Base-by-base conservation (phyloP, 1,140 invertebrate genomes). In the Drosophila grimshawi region DNA sequence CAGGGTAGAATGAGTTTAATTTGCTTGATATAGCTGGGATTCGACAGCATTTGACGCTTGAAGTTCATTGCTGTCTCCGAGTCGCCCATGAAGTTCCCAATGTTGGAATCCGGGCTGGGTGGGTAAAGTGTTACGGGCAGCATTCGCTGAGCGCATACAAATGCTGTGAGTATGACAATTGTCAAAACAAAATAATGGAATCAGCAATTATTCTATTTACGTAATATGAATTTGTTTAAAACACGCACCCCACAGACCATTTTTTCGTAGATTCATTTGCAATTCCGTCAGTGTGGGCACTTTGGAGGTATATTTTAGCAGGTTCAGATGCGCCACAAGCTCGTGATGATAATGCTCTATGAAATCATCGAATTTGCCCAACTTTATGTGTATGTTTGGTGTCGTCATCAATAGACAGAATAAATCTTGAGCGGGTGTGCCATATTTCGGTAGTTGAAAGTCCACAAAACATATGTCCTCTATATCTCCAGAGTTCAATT, bases 391-490 rank as follows among this genome's bases (percentile, higher is more conserved):
- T 5, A 71, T 48, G 37, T 89, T 81, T 5, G 80, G 59, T 0
- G 89, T 81, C n/a, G 88, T 80, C 56, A 86, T 80, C 5, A 91
- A 33, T 5, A 93, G 86, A 11, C 90, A 92, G 0, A 86, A 61
- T 2, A 93, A 55, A 66, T 93, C 93, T 0, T 92, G 69, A 0
- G 85, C 92, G 1, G 91, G 92, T 8, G 92, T 92, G 0, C 83
- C 91, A 55, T 86, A 90, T 56, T 89, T 79, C 0, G 72, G 72
- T 5, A 92, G 51, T 69, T 93, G 93, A 61, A 92, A 93, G 35
- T 93, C 93, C 8, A 93, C 72, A 49, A 93, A 92, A 53, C 86
- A 92, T 6, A 91, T 68, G 4, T 88, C 86, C 10, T 75, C 53
- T 4, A 90, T 80, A 4, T 81, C 59, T 0, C 51, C 69, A 0